Conservation (phyloP, 2,888 invertebrate genomes). For the Sturmia bella region DNA sequence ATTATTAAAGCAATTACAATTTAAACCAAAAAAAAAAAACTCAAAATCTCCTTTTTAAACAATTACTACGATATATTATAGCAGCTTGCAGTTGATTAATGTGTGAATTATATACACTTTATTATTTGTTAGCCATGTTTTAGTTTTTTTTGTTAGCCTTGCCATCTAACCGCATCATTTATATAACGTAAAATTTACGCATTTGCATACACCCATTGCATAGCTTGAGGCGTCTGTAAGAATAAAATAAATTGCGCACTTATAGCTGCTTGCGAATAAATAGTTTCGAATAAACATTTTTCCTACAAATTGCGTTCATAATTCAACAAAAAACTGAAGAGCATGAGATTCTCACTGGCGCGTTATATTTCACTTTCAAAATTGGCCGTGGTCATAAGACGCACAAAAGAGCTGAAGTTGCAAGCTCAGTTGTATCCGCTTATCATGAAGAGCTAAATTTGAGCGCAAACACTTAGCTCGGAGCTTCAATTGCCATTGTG, state of each 20-base stretch:
- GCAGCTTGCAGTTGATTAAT: conserved; percentile 31
- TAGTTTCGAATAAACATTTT: conserved; percentile 7
- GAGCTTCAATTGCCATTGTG: no score
- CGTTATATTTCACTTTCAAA: no score
- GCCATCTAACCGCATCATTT: conserved; percentile 15
- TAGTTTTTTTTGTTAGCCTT: not conserved
- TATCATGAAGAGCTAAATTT: no score
- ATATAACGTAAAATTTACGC: conserved; percentile 11
- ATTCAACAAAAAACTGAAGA: no score
- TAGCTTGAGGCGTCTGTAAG: conserved; percentile 42
- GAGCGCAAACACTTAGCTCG: no score
- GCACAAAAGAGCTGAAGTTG: no score
- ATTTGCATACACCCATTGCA: conserved; percentile 38
- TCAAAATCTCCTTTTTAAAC: not conserved
- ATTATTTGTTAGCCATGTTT: no score
- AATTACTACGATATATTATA: not conserved
- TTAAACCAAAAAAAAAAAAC: conserved; percentile 5
- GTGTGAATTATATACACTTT: not conserved
- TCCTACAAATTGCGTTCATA: no score
- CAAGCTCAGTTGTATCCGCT: no score
- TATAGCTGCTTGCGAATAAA: conserved; percentile 16
- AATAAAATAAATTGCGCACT: conserved; percentile 17
- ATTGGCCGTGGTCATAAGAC: no score
- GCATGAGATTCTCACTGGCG: no score
- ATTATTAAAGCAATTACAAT: conserved; percentile 1